Evolutionary conservation across 2,888 invertebrate genomes (phyloP), one percentile per base, ranked within the genome.

Genomic region (Pachymerium ferrugineum): DNA sequence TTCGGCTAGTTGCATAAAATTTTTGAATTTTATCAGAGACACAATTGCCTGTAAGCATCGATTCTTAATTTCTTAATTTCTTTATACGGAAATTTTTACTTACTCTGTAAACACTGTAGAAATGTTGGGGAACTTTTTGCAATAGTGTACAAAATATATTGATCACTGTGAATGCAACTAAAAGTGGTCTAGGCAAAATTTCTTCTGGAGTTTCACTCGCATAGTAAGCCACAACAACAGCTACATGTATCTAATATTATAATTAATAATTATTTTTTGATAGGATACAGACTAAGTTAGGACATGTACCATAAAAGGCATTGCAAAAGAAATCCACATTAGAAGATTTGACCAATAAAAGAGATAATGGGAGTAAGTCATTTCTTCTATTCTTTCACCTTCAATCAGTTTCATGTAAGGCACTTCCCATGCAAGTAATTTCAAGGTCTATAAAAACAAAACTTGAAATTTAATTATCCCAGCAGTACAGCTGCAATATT

Each of bases 281-380:
- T n/a, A n/a, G n/a, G n/a, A n/a, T n/a, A n/a, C n/a, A n/a, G n/a
- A n/a, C n/a, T n/a, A n/a, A n/a, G n/a, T n/a, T 25, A 62, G 28
- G 14, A 22, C 28, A 62, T 28, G 1, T 62, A 62, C 62, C 22
- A 62, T 14, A 25, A 62, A 62, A 25, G 62, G 62, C 62, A 62
- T 62, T 25, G 62, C 22, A 62, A 62, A 28, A 28, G 28, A 28
- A 62, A 62, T 28, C 62, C 62, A 62, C 62, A 62, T 62, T 62
- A 28, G 62, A 14, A 62, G 62, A 62, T 62, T 62, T 10, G 62
- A 25, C 62, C 62, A 62, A 62, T 62, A 62, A 22, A 62, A 62
- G n/a, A 62, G 28, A 28, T 62, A 28, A 62, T 62, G 62, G 28
- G 62, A 62, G 28, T 25, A 62, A 25, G 62, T 28, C 62, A 62